phyloP scores from a whole-genome alignment of 2,797 vertebrate species.

The Peromyscus nudipes region DNA sequence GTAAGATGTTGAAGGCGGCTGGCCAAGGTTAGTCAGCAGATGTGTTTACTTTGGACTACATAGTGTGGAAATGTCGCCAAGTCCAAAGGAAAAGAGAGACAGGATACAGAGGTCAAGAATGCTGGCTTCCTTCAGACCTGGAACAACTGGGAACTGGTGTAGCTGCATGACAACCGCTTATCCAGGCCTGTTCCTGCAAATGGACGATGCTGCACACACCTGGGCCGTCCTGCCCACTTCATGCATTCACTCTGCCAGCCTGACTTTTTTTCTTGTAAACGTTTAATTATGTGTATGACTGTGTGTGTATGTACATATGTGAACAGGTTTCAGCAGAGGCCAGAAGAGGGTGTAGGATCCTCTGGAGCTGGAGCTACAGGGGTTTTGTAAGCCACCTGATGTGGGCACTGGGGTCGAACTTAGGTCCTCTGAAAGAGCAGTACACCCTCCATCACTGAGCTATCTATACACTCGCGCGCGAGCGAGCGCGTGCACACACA shows the following conservation, averaged over 20 bases:
- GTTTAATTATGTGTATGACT: neutral
- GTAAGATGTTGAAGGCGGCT: neutral
- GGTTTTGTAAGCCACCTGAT: neutral
- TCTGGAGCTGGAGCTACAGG: neutral
- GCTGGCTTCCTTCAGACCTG: conserved; percentile 3
- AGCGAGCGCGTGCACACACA: too few species aligned
- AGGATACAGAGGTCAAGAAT: conserved; percentile 45
- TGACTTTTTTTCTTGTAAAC: neutral
- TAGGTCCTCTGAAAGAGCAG: neutral
- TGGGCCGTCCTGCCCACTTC: neutral
- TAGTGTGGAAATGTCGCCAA: conserved; percentile 50
- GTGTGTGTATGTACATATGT: neutral
- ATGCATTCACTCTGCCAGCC: neutral
- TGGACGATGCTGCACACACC: neutral
- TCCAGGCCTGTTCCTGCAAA: too few species aligned
- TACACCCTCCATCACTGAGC: neutral
- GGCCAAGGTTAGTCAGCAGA: neutral
- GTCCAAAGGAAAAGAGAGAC: neutral
- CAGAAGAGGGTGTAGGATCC: neutral
- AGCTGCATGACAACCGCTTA: neutral
- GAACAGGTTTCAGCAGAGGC: neutral
- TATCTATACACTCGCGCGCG: too few species aligned
- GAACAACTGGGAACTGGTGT: neutral
- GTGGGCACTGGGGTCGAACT: neutral
- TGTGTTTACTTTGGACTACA: neutral